These are phyloP conservation scores for Spodoptera litura DNA, from an alignment of 1,140 invertebrate genomes.

Conservation along the genomic window DNA sequence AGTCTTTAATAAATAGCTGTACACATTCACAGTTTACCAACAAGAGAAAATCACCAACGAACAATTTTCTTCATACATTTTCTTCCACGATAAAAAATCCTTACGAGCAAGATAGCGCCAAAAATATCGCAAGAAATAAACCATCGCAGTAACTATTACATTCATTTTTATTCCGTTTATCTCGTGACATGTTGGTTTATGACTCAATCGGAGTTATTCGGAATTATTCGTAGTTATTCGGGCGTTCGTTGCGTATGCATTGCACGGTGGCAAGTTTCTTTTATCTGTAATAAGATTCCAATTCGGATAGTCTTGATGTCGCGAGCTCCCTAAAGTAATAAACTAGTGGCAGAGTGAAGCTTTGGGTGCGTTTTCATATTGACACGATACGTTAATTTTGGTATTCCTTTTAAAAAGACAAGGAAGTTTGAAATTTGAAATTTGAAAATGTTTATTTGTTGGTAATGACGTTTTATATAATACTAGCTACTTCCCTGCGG, in stretches of 20 bases:
- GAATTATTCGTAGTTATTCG: neutral
- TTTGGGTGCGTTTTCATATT: slow-evolving; percentile 63
- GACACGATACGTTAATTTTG: slow-evolving; percentile 34
- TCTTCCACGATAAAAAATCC: neutral
- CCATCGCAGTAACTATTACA: slow-evolving; percentile 50
- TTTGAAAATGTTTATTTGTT: too few species aligned
- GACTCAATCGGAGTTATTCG: slow-evolving; percentile 51
- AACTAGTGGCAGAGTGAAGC: slow-evolving; percentile 69
- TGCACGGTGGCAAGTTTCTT: slow-evolving; percentile 74
- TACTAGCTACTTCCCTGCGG: too few species aligned
- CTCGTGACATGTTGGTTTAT: slow-evolving; percentile 60
- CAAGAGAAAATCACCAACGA: neutral
- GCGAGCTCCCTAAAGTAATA: slow-evolving; percentile 82
- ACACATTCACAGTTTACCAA: neutral
- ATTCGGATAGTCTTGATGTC: slow-evolving; percentile 68
- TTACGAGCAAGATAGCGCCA: slow-evolving; percentile 3
- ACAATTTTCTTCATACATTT: slow-evolving; percentile 1
- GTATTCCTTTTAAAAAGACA: neutral
- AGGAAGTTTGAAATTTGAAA: too few species aligned
- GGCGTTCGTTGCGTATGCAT: slow-evolving; percentile 67
- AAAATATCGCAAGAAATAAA: slow-evolving; percentile 17
- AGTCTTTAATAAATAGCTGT: too few species aligned
- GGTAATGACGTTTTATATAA: too few species aligned
- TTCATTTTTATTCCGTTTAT: slow-evolving; percentile 54
- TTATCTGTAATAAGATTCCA: slow-evolving; percentile 84